phyloP scores from a whole-genome alignment of 2,113 vertebrate species.

The Perccottus glenii region DNA sequence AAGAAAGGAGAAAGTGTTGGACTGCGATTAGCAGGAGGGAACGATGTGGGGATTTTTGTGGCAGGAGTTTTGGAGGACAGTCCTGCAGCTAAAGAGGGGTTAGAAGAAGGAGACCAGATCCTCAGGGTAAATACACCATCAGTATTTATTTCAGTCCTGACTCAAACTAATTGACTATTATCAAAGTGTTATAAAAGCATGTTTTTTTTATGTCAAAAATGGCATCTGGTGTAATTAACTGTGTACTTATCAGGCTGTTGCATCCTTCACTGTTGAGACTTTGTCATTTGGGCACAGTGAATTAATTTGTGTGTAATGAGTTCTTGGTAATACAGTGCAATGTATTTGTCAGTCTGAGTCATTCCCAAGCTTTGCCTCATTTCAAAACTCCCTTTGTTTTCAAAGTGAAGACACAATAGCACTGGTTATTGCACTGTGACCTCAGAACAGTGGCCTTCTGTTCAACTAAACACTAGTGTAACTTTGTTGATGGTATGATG shows the following conservation, averaged over 20 bases:
- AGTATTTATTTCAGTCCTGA: slow-evolving; percentile 3
- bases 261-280: slow-evolving; percentile 44
- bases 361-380: slow-evolving; percentile 47
- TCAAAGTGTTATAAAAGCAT: slow-evolving; percentile 54
- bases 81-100: slow-evolving; percentile 95
- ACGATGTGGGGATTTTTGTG: slow-evolving; percentile 98
- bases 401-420: slow-evolving; percentile 67
- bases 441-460: slow-evolving; percentile 62
- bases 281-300: slow-evolving; percentile 50
- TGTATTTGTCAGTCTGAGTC: slow-evolving; percentile 66
- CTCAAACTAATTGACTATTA: not conserved
- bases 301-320: slow-evolving; percentile 37
- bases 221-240: too few species aligned
- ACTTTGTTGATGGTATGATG: slow-evolving; percentile 64
- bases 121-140: slow-evolving; percentile 86
- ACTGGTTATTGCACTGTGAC: slow-evolving; percentile 61
- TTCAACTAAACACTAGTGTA: slow-evolving; percentile 51
- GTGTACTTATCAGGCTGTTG: too few species aligned
- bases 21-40: slow-evolving; percentile 95
- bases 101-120: slow-evolving; percentile 98
- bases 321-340: slow-evolving; percentile 60
- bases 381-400: slow-evolving; percentile 72
- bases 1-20: slow-evolving; percentile 98
- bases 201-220: slow-evolving; percentile 58
- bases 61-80: slow-evolving; percentile 97